Base-by-base conservation (phyloP, 2,888 invertebrate genomes). In the Andrena bucephala region DNA sequence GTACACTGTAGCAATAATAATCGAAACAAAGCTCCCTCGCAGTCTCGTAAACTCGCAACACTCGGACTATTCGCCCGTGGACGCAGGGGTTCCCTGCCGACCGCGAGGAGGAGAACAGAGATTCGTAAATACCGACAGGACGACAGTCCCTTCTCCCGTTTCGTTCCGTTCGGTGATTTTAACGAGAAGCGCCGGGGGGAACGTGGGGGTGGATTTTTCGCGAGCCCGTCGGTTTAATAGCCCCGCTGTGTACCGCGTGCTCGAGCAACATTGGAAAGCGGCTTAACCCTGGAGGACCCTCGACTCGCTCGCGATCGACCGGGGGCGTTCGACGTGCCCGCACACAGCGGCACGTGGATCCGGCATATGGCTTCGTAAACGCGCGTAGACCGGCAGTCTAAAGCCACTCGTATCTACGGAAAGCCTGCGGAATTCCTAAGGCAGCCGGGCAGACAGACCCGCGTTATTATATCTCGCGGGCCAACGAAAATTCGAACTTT, bases 271-370 rank as follows among this genome's bases (percentile, higher is more conserved):
- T 85, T 81, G 87, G 83, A 88, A 87, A 87, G 88, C 87, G 83
- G 87, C 87, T 88, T 88, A 87, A 86, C 78, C 84, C 85, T 85
- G 65, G 86, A 87, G 87, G 81, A 85, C 88, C 76, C 87, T 87
- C 85, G 85, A 87, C 83, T 83, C 68, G 80, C 77, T 75, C 42
- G 29, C 86, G 87, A 87, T 87, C 88, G 88, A 88, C 81, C 85
- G 71, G 4, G 42, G 16, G 48, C 62, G 54, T 82, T 86, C 88
- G 82, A 70, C 77, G 76, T 74, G 62, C 71, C 20, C 31, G 59
- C 71, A 63, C 68, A 65, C 57, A n/a, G 20, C 48, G 42, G 31
- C 62, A 60, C 65, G 67, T 73, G 62, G 63, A 76, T 70, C 65
- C 36, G n/a, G 63, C 50, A 33, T 24, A 54, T 20, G 52, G 68